Percentiles rank a stretch among this genome's conserved stretches.
phyloP scores from a whole-genome alignment of 2,797 vertebrate species.

The Poecilia velifera region DNA sequence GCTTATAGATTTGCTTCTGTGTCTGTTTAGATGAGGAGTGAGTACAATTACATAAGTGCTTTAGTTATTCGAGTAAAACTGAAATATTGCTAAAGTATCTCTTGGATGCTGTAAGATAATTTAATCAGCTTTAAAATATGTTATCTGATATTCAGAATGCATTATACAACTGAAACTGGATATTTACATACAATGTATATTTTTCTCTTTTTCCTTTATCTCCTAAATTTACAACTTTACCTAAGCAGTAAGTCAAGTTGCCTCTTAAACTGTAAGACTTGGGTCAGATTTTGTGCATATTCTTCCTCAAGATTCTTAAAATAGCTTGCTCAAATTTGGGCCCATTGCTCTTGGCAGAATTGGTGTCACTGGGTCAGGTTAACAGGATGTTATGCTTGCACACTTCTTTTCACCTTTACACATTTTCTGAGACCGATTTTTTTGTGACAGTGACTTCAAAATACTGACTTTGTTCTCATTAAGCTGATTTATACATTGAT shows the following conservation, averaged over 20 bases:
- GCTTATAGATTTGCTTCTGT: neutral
- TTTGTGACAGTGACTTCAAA: neutral
- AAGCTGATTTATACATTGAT: neutral
- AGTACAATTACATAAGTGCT: neutral
- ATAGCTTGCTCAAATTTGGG: neutral
- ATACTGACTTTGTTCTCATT: neutral
- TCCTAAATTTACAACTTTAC: neutral
- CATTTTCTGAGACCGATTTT: neutral
- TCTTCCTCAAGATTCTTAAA: neutral
- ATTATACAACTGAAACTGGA: neutral
- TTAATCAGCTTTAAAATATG: neutral
- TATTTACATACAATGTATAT: neutral
- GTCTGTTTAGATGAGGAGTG: neutral
- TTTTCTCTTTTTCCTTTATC: neutral
- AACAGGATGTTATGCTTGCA: neutral
- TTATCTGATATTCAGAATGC: neutral
- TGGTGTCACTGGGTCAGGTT: neutral
- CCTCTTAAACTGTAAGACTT: neutral
- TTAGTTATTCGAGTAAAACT: neutral
- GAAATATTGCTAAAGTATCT: neutral
- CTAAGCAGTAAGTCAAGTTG: neutral
- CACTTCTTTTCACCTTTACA: neutral
- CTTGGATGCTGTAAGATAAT: neutral
- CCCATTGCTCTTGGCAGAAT: neutral
- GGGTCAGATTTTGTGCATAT: neutral